These are phyloP conservation scores for Empidonax alnorum DNA, from an alignment of 2,113 vertebrate species.

Conservation along the genomic window DNA sequence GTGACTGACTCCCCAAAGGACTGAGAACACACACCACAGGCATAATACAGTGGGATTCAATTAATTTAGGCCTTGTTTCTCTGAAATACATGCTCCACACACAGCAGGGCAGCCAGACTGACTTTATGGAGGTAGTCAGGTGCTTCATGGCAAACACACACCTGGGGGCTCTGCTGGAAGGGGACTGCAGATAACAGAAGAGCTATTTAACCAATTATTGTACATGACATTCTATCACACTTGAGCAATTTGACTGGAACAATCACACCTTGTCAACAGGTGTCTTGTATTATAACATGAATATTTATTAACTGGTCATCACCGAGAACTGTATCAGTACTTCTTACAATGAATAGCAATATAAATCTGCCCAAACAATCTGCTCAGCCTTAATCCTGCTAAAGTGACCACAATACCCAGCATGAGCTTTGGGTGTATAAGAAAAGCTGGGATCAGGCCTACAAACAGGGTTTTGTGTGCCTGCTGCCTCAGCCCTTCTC, in stretches of 20 bases:
- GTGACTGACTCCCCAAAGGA: background rate
- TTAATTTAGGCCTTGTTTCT: background rate
- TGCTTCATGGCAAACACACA: background rate
- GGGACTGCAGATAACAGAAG: background rate
- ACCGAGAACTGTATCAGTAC: slow-evolving; percentile 11
- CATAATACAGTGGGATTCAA: background rate
- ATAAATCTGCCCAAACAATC: slow-evolving; percentile 49
- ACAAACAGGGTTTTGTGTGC: slow-evolving; percentile 22
- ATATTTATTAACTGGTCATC: background rate
- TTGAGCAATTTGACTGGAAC: slow-evolving; percentile 23
- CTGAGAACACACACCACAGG: background rate
- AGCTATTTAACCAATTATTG: background rate
- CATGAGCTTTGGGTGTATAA: slow-evolving; percentile 4
- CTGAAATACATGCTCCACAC: background rate
- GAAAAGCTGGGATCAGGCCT: slow-evolving; percentile 40
- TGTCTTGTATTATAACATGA: slow-evolving; percentile 1
- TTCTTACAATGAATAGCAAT: background rate
- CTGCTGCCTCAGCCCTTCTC: slow-evolving; percentile 35
- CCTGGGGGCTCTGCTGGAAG: background rate
- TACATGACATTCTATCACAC: background rate
- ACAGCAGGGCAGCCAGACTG: background rate
- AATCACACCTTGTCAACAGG: slow-evolving; percentile 36
- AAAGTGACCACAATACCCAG: slow-evolving; percentile 51
- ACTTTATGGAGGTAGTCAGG: background rate
- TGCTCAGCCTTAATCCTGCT: slow-evolving; percentile 34